phyloP scores from a whole-genome alignment of 2,888 invertebrate genomes.

The Cosmorhoe ocellata region DNA sequence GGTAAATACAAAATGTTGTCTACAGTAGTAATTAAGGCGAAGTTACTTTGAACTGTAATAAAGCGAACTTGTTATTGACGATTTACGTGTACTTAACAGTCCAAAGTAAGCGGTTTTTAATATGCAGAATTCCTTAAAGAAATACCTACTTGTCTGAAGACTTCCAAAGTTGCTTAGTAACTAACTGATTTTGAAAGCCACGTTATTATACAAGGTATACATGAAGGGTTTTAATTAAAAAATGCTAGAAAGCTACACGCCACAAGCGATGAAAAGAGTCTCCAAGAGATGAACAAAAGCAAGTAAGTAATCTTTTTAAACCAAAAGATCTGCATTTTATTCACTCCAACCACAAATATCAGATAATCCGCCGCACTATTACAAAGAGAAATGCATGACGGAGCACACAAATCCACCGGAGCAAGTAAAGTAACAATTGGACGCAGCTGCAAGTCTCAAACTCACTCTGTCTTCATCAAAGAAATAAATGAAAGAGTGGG shows the following conservation, averaged over 20 bases:
- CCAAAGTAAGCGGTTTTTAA: too few species aligned
- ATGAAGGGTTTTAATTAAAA: too few species aligned
- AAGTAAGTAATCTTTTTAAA: background rate
- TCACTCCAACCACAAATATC: constrained; percentile 10
- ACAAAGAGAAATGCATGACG: constrained; percentile 51
- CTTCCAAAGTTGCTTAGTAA: too few species aligned
- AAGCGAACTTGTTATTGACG: too few species aligned
- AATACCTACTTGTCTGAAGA: too few species aligned
- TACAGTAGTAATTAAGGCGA: constrained; percentile 7
- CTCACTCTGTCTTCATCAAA: constrained; percentile 60
- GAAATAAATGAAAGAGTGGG: constrained; percentile 63
- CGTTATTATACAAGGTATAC: too few species aligned
- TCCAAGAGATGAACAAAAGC: too few species aligned
- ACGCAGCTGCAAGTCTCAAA: constrained; percentile 62
- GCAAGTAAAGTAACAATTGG: constrained; percentile 64
- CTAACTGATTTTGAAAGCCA: too few species aligned
- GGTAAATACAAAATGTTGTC: constrained; percentile 8
- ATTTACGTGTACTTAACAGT: too few species aligned
- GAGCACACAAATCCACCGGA: constrained; percentile 54
- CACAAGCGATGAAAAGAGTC: too few species aligned
- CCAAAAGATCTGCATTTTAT: constrained; percentile 14
- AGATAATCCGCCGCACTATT: constrained; percentile 10
- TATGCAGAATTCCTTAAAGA: too few species aligned
- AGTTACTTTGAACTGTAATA: background rate
- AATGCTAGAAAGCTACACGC: too few species aligned